Base-by-base conservation (phyloP, 2,888 invertebrate genomes). In the Octodonta nipae region DNA sequence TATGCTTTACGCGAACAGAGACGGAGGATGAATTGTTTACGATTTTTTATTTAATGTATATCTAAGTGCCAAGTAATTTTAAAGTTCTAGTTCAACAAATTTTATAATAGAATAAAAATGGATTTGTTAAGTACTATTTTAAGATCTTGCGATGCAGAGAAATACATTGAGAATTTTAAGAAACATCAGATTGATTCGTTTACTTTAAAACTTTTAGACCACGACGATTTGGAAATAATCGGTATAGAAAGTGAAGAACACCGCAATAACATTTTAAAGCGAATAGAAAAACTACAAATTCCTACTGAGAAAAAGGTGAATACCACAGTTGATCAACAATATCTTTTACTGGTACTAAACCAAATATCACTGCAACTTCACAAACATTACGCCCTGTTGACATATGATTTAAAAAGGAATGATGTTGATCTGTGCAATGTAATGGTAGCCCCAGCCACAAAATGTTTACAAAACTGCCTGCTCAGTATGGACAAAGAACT, bases 41-140 rank as follows among this genome's bases (percentile, higher is more conserved):
- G n/a, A n/a, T n/a, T n/a, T n/a, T n/a, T n/a, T n/a, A n/a, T n/a
- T n/a, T n/a, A n/a, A n/a, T n/a, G n/a, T n/a, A n/a, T n/a, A n/a
- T n/a, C n/a, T n/a, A n/a, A n/a, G n/a, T n/a, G n/a, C n/a, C n/a
- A n/a, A n/a, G n/a, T n/a, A n/a, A n/a, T n/a, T n/a, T n/a, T n/a
- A n/a, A n/a, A n/a, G n/a, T n/a, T n/a, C n/a, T n/a, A n/a, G n/a
- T n/a, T n/a, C n/a, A n/a, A n/a, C n/a, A n/a, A n/a, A n/a, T 20
- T 20, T 20, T 20, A 20, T n/a, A 7, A 7, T 3, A 22, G 4
- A n/a, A 22, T 2, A 3, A 11, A 26, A 27, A 49, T 50, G 50
- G 46, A 46, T 38, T 36, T 55, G 8, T 31, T 55, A 29, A 51
- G 54, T 36, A 43, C 51, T n/a, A 38, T 55, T 26, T 40, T 57